Evolutionary conservation across 2,888 invertebrate genomes (phyloP).

Genomic region (Oxyscelio sp.): DNA sequence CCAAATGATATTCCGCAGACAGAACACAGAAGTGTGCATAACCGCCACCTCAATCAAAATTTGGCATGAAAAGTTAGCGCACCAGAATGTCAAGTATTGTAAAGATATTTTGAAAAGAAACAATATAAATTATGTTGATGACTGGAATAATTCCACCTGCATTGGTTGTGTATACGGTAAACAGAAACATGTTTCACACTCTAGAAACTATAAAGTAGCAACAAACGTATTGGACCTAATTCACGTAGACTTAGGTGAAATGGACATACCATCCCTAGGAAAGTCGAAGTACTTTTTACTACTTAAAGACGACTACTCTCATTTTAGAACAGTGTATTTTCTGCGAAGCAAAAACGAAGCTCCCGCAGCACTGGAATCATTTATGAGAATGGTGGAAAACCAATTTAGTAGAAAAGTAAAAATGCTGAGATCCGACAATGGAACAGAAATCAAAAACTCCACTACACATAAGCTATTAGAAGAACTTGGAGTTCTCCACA

Average conservation of each 20-base stretch:
- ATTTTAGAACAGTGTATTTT: conserved; percentile 80
- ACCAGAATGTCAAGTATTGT: conserved; percentile 79
- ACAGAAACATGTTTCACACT: conserved; percentile 73
- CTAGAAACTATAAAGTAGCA: conserved; percentile 66
- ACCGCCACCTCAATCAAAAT: conserved; percentile 72
- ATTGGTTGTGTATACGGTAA: conserved; percentile 78
- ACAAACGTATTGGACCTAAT: conserved; percentile 73
- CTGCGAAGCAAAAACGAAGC: conserved; percentile 80
- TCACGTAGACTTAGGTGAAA: conserved; percentile 79
- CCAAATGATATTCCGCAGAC: conserved; percentile 75
- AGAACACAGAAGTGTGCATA: conserved; percentile 43
- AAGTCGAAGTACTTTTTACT: no score
- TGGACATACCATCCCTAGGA: conserved; percentile 56
- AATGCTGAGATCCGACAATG: conserved; percentile 79
- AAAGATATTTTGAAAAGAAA: conserved; percentile 16
- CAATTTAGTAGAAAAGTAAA: no score
- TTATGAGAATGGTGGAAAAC: conserved; percentile 79
- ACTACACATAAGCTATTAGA: conserved; percentile 74
- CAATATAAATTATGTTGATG: conserved; percentile 60
- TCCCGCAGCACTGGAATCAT: conserved; percentile 70
- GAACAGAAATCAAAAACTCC: conserved; percentile 80
- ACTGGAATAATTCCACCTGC: conserved; percentile 78
- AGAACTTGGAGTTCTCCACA: conserved; percentile 79
- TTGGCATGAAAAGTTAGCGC: conserved; percentile 80
- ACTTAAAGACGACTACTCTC: no score